phyloP scores from a whole-genome alignment of 2,113 vertebrate genomes.

The Muntiacus reevesi region DNA sequence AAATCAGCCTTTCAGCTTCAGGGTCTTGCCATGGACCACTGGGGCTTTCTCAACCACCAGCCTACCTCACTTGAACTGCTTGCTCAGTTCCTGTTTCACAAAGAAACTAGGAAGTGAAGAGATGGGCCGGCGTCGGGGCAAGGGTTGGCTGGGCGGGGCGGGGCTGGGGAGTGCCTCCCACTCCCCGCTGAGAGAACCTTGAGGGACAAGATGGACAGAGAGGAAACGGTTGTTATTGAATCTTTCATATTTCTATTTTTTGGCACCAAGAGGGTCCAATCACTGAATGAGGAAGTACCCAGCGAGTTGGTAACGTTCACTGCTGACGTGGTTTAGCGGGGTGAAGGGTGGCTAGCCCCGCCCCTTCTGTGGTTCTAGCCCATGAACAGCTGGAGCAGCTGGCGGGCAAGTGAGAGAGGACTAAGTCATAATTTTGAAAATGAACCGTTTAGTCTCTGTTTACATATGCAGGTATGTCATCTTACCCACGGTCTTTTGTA shows the following conservation, averaged over 20 bases:
- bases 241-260: conserved; percentile 46
- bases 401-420: background rate
- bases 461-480: background rate
- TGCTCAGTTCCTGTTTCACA: conserved; percentile 73
- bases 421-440: background rate
- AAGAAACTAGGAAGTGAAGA: conserved; percentile 70
- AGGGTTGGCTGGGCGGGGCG: background rate
- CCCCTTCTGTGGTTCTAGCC: background rate
- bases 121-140: background rate
- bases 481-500: background rate
- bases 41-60: conserved; percentile 66
- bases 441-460: background rate
- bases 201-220: background rate
- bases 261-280: background rate
- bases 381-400: background rate
- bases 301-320: conserved; percentile 50
- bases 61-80: conserved; percentile 17
- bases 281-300: conserved; percentile 63
- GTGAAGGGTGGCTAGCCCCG: background rate
- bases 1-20: conserved; percentile 38
- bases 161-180: conserved; percentile 1
- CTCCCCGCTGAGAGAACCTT: background rate
- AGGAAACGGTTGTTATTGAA: conserved; percentile 19
- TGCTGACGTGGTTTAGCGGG: conserved; percentile 34
- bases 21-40: background rate